Evolutionary conservation across 2,888 invertebrate species (phyloP), one percentile per base, ranked within the genome.

Genomic region (Drosophila falleni): DNA sequence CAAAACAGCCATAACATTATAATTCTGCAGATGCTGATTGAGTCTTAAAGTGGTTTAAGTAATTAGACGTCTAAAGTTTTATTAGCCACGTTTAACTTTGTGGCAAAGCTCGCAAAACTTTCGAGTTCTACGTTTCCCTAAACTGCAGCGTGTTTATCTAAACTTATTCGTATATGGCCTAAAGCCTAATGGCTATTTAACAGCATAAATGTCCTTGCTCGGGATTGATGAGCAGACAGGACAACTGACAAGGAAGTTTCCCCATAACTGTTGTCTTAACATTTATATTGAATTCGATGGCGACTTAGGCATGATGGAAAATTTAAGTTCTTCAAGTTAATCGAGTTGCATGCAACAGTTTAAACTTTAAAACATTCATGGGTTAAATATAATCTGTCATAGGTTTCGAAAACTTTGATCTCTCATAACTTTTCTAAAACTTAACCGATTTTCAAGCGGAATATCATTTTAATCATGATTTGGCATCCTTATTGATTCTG

Each of bases 31-130:
- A 47, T 74, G 76, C 74, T 75, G 77, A 80, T 81, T 83, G 80
- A 80, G 87, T 85, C 80, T 85, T 74, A 78, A 87, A 87, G 74
- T 81, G 78, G 78, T 78, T 87, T 74, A 80, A 78, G 83, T 78
- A 81, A 81, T 85, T 85, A 81, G 69, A 56, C 62, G 63, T 64
- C 55, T 62, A 81, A 85, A 81, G 72, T 81, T 84, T 81, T 75
- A 81, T 78, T 83, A 64, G 64, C 64, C 71, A 67, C 53, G 65
- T 62, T 49, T 26, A 72, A 74, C 50, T 62, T 78, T 79, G 77
- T 46, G 65, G 67, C 15, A 31, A 63, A 80, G 71, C 65, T 80
- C 31, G 23, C n/a, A 23, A 44, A 55, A 37, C 35, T 46, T 46
- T 79, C 64, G 46, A 6, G 65, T 56, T 23, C 50, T 31, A 42